Conservation (phyloP, 2,113 vertebrate species). For the Thalassarche chlororhynchos region DNA sequence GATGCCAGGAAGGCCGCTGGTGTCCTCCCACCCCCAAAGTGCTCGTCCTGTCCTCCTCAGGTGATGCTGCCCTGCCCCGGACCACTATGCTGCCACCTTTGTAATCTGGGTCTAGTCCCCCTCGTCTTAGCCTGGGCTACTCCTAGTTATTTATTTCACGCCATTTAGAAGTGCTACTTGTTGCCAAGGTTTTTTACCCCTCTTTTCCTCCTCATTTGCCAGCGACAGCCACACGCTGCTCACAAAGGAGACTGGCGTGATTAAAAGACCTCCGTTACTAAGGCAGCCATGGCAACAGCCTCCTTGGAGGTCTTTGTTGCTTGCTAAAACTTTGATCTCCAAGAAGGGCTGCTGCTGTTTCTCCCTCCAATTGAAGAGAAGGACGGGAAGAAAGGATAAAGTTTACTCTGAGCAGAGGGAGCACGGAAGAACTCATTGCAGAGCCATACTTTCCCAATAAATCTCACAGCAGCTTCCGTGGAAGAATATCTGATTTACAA, state of each 20-base stretch:
- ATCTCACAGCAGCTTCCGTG: conserved; percentile 23
- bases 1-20: not conserved
- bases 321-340: conserved; percentile 82
- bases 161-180: conserved; percentile 62
- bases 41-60: not conserved
- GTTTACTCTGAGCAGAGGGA: conserved; percentile 63
- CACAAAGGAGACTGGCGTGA: conserved; percentile 73
- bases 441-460: conserved; percentile 40
- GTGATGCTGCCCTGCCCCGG: not conserved
- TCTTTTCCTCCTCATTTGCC: conserved; percentile 43
- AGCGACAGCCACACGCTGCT: conserved; percentile 44
- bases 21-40: not conserved
- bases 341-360: conserved; percentile 66
- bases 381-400: conserved; percentile 43
- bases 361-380: conserved; percentile 45
- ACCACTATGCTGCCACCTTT: not conserved
- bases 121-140: rapidly evolving
- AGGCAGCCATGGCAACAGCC: conserved; percentile 83
- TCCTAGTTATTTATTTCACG: not conserved
- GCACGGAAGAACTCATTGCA: conserved; percentile 22
- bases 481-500: conserved; percentile 11
- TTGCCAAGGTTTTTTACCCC: conserved; percentile 62
- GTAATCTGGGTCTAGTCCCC: not conserved
- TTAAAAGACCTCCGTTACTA: conserved; percentile 72
- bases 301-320: conserved; percentile 79